These are phyloP conservation scores for Aythya baeri DNA, from an alignment of 2,113 vertebrate species.

Conservation along the genomic window DNA sequence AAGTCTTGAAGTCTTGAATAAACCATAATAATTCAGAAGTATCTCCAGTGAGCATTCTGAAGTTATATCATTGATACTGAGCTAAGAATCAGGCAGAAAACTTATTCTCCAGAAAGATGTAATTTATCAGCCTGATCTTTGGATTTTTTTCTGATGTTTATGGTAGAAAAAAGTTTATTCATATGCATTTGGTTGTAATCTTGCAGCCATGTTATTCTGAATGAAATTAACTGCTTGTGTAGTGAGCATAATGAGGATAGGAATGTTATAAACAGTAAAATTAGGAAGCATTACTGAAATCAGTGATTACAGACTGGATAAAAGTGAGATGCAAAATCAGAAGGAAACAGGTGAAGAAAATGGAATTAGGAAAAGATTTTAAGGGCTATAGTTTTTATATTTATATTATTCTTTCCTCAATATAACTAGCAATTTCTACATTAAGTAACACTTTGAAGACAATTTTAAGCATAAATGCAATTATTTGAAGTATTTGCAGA, in stretches of 20 bases:
- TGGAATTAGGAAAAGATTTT: background rate
- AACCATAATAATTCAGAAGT: background rate
- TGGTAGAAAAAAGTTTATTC: background rate
- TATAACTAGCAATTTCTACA: background rate
- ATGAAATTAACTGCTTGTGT: background rate
- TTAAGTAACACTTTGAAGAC: background rate
- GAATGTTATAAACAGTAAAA: background rate
- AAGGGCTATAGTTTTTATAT: background rate
- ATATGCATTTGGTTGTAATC: background rate
- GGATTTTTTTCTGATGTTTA: background rate
- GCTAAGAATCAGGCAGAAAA: background rate
- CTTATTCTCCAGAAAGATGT: background rate
- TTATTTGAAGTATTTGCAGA: background rate
- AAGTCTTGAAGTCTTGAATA: background rate
- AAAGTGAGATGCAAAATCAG: background rate
- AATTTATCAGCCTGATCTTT: background rate
- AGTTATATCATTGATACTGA: background rate
- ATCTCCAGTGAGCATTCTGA: background rate
- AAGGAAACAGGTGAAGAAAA: background rate
- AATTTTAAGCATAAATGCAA: background rate
- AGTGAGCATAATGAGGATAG: background rate
- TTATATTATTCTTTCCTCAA: background rate
- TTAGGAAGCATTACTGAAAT: background rate
- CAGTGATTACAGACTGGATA: background rate
- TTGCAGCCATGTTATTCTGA: background rate